Conservation (phyloP, 2,888 invertebrate species). For the Dryadula phaetusa region DNA sequence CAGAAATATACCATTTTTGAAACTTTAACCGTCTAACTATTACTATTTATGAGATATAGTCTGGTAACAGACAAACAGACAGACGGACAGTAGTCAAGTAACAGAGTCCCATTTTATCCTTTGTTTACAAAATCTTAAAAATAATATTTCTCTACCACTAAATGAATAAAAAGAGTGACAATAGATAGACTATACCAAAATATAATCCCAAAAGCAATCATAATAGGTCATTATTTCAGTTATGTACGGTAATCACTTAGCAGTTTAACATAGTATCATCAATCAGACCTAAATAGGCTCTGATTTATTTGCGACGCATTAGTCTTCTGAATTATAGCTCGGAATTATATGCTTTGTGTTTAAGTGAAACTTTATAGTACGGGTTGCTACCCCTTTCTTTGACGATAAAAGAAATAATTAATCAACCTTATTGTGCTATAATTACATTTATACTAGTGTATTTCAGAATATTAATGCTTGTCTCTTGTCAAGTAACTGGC, state of each 20-base stretch:
- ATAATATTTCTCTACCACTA: too few species aligned
- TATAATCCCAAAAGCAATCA: neutral
- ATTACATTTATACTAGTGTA: neutral
- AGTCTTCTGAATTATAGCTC: conserved; percentile 16
- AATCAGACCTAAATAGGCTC: conserved; percentile 9
- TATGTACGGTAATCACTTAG: conserved; percentile 20
- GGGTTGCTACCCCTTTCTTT: neutral
- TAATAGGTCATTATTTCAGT: conserved; percentile 4
- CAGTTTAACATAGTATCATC: conserved; percentile 9
- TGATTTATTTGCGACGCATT: conserved; percentile 20
- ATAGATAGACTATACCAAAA: too few species aligned
- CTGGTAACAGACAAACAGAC: too few species aligned
- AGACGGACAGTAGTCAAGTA: too few species aligned
- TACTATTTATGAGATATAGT: too few species aligned
- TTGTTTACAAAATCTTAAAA: too few species aligned
- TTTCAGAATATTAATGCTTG: too few species aligned
- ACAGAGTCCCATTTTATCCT: too few species aligned
- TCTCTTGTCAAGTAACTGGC: too few species aligned
- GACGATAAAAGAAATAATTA: conserved; percentile 11
- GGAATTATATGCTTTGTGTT: conserved; percentile 4
- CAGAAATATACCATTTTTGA: too few species aligned
- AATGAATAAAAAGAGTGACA: too few species aligned
- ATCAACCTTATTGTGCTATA: neutral
- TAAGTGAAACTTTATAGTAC: neutral
- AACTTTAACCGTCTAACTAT: too few species aligned